Base-by-base conservation (phyloP, 2,888 invertebrate species). In the Trachelus tabidus region DNA sequence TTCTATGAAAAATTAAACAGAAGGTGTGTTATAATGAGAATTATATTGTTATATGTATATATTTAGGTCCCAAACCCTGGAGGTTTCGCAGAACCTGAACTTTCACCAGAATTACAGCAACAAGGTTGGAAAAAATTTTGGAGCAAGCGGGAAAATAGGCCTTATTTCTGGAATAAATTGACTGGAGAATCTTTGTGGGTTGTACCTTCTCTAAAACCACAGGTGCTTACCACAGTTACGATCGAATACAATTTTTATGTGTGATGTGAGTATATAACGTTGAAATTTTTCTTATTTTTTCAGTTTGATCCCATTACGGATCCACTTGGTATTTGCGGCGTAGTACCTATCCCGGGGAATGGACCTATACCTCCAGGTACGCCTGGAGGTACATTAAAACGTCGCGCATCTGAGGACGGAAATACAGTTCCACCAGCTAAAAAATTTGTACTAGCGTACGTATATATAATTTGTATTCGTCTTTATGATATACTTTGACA, bases 111-210 rank as follows among this genome's bases (percentile, higher is more conserved):
- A 88, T 91, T 96, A 74, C 92, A 95, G 11, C 96, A 97, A 89
- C 97, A 97, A 89, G 99, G 98, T 9, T 99, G 99, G 99, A 95
- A 98, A 81, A 98, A 97, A 88, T 98, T 97, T 92, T 99, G 98
- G 98, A 98, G 98, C 33, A 97, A 98, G 89, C 93, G 98, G 77
- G 98, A 99, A 92, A 98, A 97, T 90, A 93, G 98, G 37, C 98
- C 98, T 2, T 99, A 99, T 91, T 99, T 97, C 92, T 99, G 98
- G 97, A 99, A 99, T 91, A 98, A 98, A 92, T 92, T 96, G 34
- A 98, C 98, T 0, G 98, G 98, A 77, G 98, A 98, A 92, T 98
- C 98, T n/a, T 93, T 98, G 85, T 99, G 99, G 99, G 98, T 99
- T 91, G 95, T 98, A 94, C 98, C 98, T 23, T 94, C 95, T n/a